Evolutionary conservation across 2,888 invertebrate genomes (phyloP).

Genomic region (Drepanosiphum platanoidis): DNA sequence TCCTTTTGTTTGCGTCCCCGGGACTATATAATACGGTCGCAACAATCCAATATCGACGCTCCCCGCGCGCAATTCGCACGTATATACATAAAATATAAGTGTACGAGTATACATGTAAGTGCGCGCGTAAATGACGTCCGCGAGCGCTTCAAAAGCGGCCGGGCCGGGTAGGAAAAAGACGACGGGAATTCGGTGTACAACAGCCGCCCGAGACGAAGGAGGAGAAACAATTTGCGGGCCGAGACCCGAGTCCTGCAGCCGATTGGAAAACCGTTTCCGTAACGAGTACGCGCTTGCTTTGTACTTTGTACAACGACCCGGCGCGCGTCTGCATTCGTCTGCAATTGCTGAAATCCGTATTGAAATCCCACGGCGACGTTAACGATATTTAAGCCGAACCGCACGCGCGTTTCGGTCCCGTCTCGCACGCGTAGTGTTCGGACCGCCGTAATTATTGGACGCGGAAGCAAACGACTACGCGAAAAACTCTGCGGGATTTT

Average conservation of each 20-base stretch:
- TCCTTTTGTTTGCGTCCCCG: background rate
- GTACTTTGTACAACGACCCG: background rate
- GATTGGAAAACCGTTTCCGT: background rate
- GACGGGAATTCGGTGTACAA: background rate
- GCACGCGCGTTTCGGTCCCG: too few relatives aligned
- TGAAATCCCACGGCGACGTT: too few relatives aligned
- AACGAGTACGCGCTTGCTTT: background rate
- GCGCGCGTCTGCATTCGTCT: too few relatives aligned
- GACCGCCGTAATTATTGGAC: too few relatives aligned
- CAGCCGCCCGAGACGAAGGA: background rate
- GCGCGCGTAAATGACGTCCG: slow-evolving; percentile 21
- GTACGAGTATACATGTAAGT: background rate
- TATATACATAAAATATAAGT: background rate
- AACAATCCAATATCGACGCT: slow-evolving; percentile 2
- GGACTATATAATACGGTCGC: background rate
- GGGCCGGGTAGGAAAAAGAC: background rate
- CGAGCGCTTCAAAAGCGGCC: slow-evolving; percentile 3
- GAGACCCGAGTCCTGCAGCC: background rate
- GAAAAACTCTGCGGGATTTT: too few relatives aligned
- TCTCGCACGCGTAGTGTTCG: too few relatives aligned
- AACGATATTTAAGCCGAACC: too few relatives aligned
- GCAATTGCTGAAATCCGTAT: too few relatives aligned
- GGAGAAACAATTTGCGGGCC: background rate
- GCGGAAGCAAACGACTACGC: too few relatives aligned
- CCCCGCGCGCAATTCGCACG: background rate